These are phyloP conservation scores for Novumbra hubbsi DNA, from an alignment of 2,797 vertebrate species.

Conservation along the genomic window DNA sequence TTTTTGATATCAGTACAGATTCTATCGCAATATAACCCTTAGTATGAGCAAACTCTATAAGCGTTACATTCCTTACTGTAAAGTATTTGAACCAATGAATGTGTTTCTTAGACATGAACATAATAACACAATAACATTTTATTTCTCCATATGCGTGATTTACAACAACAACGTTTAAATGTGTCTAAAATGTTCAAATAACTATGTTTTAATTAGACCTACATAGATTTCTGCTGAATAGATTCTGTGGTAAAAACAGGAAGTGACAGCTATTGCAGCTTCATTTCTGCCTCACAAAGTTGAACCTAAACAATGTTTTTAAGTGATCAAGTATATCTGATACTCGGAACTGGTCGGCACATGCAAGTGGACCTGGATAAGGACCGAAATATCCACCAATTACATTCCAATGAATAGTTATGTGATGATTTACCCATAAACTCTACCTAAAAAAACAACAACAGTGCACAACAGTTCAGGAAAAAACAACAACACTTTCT, in stretches of 20 bases:
- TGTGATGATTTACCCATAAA: neutral
- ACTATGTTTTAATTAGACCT: neutral
- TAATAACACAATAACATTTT: neutral
- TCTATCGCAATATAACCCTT: neutral
- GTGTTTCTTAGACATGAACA: constrained; percentile 18
- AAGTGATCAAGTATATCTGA: constrained; percentile 7
- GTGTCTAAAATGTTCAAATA: neutral
- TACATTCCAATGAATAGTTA: too few species aligned
- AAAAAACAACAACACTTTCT: neutral
- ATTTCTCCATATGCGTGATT: neutral
- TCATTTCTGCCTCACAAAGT: neutral
- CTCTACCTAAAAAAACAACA: constrained; percentile 22
- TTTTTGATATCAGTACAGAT: neutral
- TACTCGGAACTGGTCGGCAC: neutral
- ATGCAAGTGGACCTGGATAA: neutral
- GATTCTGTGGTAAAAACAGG: too few species aligned
- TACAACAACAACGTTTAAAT: constrained; percentile 3
- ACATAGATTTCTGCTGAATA: too few species aligned
- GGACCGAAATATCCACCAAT: neutral
- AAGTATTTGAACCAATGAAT: neutral
- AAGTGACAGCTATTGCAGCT: too few species aligned
- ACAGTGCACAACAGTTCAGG: constrained; percentile 30
- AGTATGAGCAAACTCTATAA: neutral
- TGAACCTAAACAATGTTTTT: neutral
- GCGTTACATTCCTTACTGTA: neutral